Percentiles rank a stretch among this genome's conserved stretches.
Evolutionary conservation across 2,888 invertebrate species (phyloP).

Genomic region (Thereva unica): DNA sequence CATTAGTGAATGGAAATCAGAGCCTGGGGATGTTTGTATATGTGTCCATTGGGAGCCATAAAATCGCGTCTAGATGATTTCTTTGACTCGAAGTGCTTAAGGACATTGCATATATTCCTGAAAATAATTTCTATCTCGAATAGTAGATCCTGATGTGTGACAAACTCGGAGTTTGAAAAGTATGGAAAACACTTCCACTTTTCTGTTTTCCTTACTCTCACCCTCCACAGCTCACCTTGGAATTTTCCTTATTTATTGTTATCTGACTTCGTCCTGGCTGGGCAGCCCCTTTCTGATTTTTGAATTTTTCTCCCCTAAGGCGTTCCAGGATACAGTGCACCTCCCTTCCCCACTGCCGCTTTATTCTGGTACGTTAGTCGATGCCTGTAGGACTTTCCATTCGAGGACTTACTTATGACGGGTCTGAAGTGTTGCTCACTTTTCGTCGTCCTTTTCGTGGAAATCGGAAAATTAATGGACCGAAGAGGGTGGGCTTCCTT

Average conservation of each 20-base stretch:
- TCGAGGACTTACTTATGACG: background rate
- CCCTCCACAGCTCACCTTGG: background rate
- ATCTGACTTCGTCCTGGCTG: background rate
- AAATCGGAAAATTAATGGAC: slow-evolving; percentile 18
- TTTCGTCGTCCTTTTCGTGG: background rate
- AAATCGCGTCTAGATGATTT: background rate
- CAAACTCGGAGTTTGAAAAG: background rate
- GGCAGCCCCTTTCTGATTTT: background rate
- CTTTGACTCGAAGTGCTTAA: background rate
- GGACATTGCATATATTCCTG: background rate
- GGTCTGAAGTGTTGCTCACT: slow-evolving; percentile 5
- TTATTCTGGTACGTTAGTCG: slow-evolving; percentile 4
- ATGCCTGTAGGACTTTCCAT: background rate
- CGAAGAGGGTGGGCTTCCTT: background rate
- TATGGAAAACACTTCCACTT: background rate
- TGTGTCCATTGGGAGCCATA: no score
- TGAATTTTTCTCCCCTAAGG: background rate
- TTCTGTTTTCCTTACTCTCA: no score
- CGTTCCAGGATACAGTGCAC: background rate
- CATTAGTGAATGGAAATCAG: no score
- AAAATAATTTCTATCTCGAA: background rate
- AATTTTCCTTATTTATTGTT: slow-evolving; percentile 3
- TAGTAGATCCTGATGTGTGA: background rate
- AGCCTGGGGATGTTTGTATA: no score
- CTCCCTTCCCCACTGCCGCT: background rate